These are phyloP conservation scores for Stenurella melanura DNA, from an alignment of 2,888 invertebrate species.

Conservation along the genomic window DNA sequence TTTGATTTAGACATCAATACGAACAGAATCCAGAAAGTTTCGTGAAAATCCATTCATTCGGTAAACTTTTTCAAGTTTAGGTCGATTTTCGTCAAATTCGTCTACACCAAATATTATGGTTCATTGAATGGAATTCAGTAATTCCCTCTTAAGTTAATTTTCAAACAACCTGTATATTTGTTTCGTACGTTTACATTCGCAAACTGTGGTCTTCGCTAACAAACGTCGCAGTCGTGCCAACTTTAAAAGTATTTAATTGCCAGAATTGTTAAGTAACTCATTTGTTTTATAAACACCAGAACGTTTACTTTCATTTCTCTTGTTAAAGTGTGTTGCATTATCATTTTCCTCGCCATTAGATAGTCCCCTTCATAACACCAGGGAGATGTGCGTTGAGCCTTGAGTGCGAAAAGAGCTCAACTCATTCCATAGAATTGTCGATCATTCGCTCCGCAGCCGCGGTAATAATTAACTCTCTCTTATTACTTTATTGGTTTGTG, in stretches of 20 bases:
- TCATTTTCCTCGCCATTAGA: slow-evolving; percentile 55
- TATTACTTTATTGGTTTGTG: slow-evolving; percentile 73
- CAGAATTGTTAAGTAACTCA: neutral
- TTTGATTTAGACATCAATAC: no score
- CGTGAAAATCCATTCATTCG: no score
- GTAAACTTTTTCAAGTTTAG: no score
- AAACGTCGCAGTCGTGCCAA: neutral
- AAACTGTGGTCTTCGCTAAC: neutral
- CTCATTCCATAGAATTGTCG: slow-evolving; percentile 33
- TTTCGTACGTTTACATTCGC: neutral
- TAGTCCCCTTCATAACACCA: slow-evolving; percentile 42
- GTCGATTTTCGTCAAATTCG: no score
- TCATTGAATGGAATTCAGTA: neutral
- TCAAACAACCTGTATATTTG: neutral
- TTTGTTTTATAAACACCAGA: slow-evolving; percentile 8
- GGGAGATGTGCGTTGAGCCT: slow-evolving; percentile 7
- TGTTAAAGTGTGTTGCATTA: slow-evolving; percentile 44
- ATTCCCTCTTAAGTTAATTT: neutral
- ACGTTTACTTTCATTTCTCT: slow-evolving; percentile 14
- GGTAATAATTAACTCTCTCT: slow-evolving; percentile 72
- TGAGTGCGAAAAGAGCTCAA: slow-evolving; percentile 26
- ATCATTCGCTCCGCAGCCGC: slow-evolving; percentile 51
- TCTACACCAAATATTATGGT: no score
- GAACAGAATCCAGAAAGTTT: no score
- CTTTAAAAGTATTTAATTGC: neutral